Evolutionary conservation across 64 coral and sea anemone species (phyloP).

Genomic region (Montipora sp.): DNA sequence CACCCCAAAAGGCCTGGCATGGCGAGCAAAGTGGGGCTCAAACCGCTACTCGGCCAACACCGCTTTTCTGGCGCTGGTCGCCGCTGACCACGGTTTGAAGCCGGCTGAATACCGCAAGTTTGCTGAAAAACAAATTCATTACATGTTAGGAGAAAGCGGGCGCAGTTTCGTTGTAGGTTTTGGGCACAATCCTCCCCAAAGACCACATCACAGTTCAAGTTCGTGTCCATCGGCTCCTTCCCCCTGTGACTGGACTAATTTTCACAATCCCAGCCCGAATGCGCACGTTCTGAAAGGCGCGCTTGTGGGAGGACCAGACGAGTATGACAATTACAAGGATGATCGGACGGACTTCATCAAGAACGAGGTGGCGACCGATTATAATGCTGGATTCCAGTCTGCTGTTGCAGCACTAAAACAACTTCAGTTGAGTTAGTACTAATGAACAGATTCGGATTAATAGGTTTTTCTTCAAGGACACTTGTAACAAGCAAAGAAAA

Average conservation of each 20-base stretch:
- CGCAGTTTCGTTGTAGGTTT: slow-evolving; percentile 87
- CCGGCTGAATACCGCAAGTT: slow-evolving; percentile 53
- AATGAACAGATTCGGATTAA: too few relatives aligned
- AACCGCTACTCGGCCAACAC: slow-evolving; percentile 92
- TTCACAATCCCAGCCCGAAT: slow-evolving; percentile 47
- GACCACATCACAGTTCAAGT: slow-evolving; percentile 84
- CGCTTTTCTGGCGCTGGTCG: slow-evolving; percentile 88
- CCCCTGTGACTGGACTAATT: slow-evolving; percentile 52
- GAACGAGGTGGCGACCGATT: slow-evolving; percentile 96
- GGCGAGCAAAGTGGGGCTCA: slow-evolving; percentile 81
- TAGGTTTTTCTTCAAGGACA: too few relatives aligned
- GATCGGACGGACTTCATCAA: slow-evolving; percentile 67
- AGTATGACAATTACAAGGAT: slow-evolving; percentile 75
- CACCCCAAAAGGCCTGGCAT: slow-evolving; percentile 92
- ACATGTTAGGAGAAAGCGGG: slow-evolving; percentile 90
- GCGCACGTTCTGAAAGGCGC: slow-evolving; percentile 70
- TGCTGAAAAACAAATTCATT: slow-evolving; percentile 88
- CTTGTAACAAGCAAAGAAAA: too few relatives aligned
- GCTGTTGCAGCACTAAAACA: slow-evolving; percentile 74
- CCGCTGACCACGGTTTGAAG: slow-evolving; percentile 74
- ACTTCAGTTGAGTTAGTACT: neutral
- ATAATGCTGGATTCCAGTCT: slow-evolving; percentile 95
- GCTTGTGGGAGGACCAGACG: slow-evolving; percentile 79
- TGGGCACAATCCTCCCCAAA: slow-evolving; percentile 68
- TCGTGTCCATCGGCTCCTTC: slow-evolving; percentile 63